These are phyloP conservation scores for Limnephilus auricula DNA, from an alignment of 2,888 invertebrate species.

Conservation along the genomic window DNA sequence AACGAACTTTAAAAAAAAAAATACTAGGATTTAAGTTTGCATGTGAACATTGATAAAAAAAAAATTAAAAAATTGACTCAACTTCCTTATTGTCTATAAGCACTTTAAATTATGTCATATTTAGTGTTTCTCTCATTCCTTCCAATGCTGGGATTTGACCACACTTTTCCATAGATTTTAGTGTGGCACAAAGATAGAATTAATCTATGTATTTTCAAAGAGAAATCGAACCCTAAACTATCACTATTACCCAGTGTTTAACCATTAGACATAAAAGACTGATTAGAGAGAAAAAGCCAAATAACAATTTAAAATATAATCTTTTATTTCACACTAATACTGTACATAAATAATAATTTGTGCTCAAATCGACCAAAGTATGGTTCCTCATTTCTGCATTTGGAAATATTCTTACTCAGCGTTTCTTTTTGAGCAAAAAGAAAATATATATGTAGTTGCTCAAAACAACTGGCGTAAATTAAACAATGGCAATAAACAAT, in stretches of 20 bases:
- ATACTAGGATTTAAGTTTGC: no score
- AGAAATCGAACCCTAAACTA: background rate
- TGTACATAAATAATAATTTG: constrained; percentile 58
- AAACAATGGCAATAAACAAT: constrained; percentile 19
- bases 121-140: background rate
- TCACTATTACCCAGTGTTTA: background rate
- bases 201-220: background rate
- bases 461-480: background rate
- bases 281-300: constrained; percentile 27
- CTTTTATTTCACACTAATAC: constrained; percentile 61
- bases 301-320: constrained; percentile 51
- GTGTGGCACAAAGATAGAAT: background rate
- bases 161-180: background rate
- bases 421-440: background rate
- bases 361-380: constrained; percentile 30
- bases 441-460: background rate
- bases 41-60: no score
- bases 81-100: background rate
- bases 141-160: no score
- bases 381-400: background rate
- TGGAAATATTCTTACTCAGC: no score
- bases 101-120: background rate
- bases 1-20: no score
- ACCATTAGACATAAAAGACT: background rate
- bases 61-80: no score